Conservation (phyloP, 2,888 invertebrate genomes). For the Erebia ligea region DNA sequence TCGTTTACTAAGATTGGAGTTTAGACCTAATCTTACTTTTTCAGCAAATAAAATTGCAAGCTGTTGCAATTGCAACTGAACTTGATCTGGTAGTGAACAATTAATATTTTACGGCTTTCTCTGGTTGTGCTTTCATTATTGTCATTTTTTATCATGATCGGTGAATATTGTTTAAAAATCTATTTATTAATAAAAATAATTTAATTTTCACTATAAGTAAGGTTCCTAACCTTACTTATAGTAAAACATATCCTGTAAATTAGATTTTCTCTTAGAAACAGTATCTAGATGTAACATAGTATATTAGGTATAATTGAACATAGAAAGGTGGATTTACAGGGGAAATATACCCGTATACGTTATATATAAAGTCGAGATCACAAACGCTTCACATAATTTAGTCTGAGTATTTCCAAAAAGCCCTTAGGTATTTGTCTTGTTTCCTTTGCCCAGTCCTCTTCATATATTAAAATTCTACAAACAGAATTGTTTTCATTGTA, state of each 20-base stretch:
- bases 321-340: not conserved
- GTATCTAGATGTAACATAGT: not conserved
- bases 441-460: constrained; percentile 30
- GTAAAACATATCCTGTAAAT: too few relatives aligned
- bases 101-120: too few relatives aligned
- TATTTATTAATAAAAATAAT: too few relatives aligned
- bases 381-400: constrained; percentile 35
- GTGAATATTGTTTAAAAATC: too few relatives aligned
- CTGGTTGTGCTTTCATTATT: not conserved
- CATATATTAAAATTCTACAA: constrained; percentile 57
- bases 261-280: not conserved
- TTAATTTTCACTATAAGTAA: too few relatives aligned
- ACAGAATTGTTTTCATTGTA: constrained; percentile 48
- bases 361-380: constrained; percentile 30
- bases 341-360: not conserved
- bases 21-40: too few relatives aligned
- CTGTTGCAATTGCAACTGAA: too few relatives aligned
- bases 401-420: constrained; percentile 43
- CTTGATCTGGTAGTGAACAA: too few relatives aligned
- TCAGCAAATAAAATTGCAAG: too few relatives aligned
- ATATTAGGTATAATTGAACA: not conserved
- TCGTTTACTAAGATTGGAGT: too few relatives aligned
- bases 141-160: too few relatives aligned
- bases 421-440: constrained; percentile 39
- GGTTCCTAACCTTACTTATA: too few relatives aligned